phyloP scores from a whole-genome alignment of 2,888 invertebrate genomes.

The Cephus runcator region DNA sequence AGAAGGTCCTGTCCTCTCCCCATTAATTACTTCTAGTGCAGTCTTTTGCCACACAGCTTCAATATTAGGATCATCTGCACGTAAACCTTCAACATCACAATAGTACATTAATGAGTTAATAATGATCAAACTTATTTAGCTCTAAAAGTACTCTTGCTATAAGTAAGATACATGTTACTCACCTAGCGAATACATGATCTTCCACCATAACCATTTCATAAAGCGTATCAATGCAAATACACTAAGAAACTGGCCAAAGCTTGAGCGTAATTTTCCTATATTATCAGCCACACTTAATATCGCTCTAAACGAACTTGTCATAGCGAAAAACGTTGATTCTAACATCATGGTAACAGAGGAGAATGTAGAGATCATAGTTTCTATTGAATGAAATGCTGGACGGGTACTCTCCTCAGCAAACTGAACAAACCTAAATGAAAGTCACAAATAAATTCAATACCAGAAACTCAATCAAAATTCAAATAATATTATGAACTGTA shows the following conservation, averaged over 20 bases:
- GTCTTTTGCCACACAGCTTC: conserved; percentile 62
- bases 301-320: conserved; percentile 95
- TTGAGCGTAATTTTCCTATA: conserved; percentile 83
- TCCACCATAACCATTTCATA: conserved; percentile 83
- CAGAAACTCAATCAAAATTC: too few relatives aligned
- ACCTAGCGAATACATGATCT: conserved; percentile 77
- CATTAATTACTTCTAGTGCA: conserved; percentile 58
- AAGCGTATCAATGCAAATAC: conserved; percentile 86
- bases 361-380: conserved; percentile 90
- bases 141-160: conserved; percentile 1
- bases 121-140: background rate
- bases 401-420: conserved; percentile 92
- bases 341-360: conserved; percentile 96
- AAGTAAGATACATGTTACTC: conserved; percentile 32
- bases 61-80: conserved; percentile 48
- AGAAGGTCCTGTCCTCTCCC: conserved; percentile 66
- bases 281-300: conserved; percentile 97
- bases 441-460: background rate
- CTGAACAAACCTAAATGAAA: conserved; percentile 77
- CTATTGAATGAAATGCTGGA: conserved; percentile 94
- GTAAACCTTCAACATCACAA: conserved; percentile 46
- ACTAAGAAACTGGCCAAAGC: conserved; percentile 89
- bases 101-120: background rate
- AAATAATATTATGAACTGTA: too few relatives aligned
- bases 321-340: conserved; percentile 95